A percentile compares a stretch with the other conserved stretches of the same genome.
Evolutionary conservation across 2,797 vertebrate genomes (phyloP).

Genomic region (Myoxocephalus aenaeus): DNA sequence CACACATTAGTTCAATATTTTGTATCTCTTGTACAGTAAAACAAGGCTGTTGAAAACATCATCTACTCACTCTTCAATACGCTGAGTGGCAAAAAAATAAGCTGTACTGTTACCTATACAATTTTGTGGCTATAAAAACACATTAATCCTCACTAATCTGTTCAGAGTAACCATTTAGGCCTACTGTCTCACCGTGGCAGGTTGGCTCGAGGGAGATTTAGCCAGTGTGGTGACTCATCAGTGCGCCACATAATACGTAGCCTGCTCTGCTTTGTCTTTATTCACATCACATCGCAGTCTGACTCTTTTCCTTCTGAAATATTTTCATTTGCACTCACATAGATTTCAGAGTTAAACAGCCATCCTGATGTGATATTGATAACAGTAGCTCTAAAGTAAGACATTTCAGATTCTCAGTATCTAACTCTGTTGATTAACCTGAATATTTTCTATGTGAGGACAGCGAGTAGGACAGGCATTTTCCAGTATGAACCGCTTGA

Average conservation of each 20-base stretch:
- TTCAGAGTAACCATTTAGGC: slow-evolving; percentile 24
- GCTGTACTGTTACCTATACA: not conserved
- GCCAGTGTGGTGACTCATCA: slow-evolving; percentile 76
- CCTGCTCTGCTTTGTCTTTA: slow-evolving; percentile 36
- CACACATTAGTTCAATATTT: not conserved
- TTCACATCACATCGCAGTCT: slow-evolving; percentile 38
- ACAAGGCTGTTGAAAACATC: not conserved
- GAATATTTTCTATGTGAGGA: not conserved
- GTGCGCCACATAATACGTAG: slow-evolving; percentile 67
- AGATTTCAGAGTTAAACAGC: not conserved
- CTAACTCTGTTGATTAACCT: not conserved
- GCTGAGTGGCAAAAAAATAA: not conserved
- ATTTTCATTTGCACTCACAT: not conserved
- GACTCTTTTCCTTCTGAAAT: slow-evolving; percentile 5
- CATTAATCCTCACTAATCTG: slow-evolving; percentile 41
- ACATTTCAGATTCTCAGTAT: not conserved
- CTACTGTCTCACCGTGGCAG: slow-evolving; percentile 25
- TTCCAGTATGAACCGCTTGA: not conserved
- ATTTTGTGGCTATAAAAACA: slow-evolving; percentile 19
- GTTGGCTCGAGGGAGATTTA: slow-evolving; percentile 47
- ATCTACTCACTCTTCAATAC: not conserved
- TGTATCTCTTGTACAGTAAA: not conserved
- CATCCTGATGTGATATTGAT: not conserved
- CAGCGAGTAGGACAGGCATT: not conserved
- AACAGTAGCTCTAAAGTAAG: not conserved